Evolutionary conservation across 2,888 invertebrate species (phyloP), one percentile per base, ranked within the genome.

Genomic region (Anagyrus pseudococci): DNA sequence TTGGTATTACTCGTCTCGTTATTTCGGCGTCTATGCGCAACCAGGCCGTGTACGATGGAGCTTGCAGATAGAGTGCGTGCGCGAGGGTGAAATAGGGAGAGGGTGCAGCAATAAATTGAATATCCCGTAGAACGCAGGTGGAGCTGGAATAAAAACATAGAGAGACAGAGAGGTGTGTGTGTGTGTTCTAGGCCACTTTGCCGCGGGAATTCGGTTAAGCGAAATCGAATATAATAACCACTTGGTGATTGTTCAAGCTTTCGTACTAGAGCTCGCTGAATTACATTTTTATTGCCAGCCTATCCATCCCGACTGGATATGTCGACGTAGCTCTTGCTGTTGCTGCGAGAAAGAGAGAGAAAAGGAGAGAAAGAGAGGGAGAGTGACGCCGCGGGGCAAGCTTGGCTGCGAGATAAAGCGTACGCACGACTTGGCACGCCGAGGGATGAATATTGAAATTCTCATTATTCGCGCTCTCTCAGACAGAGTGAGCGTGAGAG

Each of bases 401-500:
- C 7, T 8, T 13, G 17, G 43, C 7, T n/a, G 23, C 6, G 41
- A 52, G 52, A 57, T 37, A 41, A 57, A 47, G 47, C 47, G n/a
- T 15, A 46, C 49, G 58, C 50, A 50, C 58, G 55, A 59, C 22
- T 55, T 63, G 64, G 33, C 57, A 33, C 70, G 70, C 68, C 67
- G 29, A 66, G 66, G 70, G 70, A 77, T 79, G 74, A 78, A 79
- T 78, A 79, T 77, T 79, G 75, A 76, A 77, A 76, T 74, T 75
- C 75, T 77, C 75, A 77, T 79, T 78, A 78, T 76, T 75, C 71
- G 62, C 41, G 40, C 25, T 19, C 33, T 44, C 15, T 48, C 37
- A 29, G 19, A 26, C n/a, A 7, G 7, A 3, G n/a, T 7, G 2
- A 23, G 23, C 4, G 3, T 23, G 22, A 44, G 44, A n/a, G n/a